Evolutionary conservation across 2,888 invertebrate genomes (phyloP).

Genomic region (Uropetala carovei): DNA sequence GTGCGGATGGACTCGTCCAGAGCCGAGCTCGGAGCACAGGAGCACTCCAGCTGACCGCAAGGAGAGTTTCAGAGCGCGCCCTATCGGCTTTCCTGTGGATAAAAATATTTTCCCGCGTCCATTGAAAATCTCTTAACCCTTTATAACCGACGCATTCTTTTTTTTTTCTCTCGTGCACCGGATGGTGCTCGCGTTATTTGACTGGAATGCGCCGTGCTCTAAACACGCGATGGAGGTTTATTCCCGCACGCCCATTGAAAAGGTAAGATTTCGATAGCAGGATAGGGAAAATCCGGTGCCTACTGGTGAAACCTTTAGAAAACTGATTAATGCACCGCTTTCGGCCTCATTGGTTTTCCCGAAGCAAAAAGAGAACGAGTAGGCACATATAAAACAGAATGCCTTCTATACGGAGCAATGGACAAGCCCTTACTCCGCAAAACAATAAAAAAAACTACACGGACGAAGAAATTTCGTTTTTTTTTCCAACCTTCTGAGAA

Average conservation of each 20-base stretch:
- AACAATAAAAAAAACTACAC: conserved; percentile 25
- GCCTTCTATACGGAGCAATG: too few relatives aligned
- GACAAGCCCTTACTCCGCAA: background rate
- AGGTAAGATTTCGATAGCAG: conserved; percentile 15
- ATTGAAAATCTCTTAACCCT: too few relatives aligned
- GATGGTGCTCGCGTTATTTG: background rate
- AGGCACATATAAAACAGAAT: too few relatives aligned
- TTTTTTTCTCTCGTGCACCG: too few relatives aligned
- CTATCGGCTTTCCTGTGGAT: too few relatives aligned
- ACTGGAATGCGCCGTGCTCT: background rate
- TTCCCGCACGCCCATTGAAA: background rate
- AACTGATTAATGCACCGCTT: conserved; percentile 17
- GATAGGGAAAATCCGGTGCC: background rate
- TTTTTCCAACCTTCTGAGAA: background rate
- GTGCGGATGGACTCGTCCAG: too few relatives aligned
- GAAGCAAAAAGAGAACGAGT: background rate
- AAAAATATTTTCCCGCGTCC: too few relatives aligned
- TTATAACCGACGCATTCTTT: too few relatives aligned
- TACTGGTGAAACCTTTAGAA: background rate
- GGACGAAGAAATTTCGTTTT: background rate
- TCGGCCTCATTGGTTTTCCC: conserved; percentile 1
- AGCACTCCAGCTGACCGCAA: too few relatives aligned
- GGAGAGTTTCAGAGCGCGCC: too few relatives aligned
- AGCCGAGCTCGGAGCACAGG: too few relatives aligned
- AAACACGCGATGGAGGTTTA: too few relatives aligned